These are phyloP conservation scores for Miltochrista miniata DNA, from an alignment of 2,888 invertebrate genomes.

Conservation along the genomic window DNA sequence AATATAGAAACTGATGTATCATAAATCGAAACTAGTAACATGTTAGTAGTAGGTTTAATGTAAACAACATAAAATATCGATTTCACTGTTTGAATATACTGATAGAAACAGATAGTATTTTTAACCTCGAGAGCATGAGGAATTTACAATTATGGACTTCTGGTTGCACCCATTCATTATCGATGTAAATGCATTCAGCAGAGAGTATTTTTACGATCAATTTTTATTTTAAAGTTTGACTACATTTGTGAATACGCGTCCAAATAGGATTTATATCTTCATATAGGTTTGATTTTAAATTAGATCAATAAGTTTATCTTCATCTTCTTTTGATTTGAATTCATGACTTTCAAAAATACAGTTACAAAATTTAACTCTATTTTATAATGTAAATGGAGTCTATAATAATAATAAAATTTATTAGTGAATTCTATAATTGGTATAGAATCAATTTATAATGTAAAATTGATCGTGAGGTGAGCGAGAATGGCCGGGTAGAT, in stretches of 20 bases:
- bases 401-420: too few relatives aligned
- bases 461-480: slow-evolving; percentile 14
- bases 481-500: slow-evolving; percentile 31
- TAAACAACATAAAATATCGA: slow-evolving; percentile 3
- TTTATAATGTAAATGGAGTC: too few relatives aligned
- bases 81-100: slow-evolving; percentile 1
- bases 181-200: neutral
- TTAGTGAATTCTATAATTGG: neutral
- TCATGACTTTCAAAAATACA: too few relatives aligned
- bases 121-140: slow-evolving; percentile 1
- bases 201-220: too few relatives aligned
- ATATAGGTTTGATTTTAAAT: too few relatives aligned
- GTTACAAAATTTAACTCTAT: too few relatives aligned
- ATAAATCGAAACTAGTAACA: neutral
- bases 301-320: too few relatives aligned
- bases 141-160: slow-evolving; percentile 7
- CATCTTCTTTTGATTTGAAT: too few relatives aligned
- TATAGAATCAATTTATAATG: neutral
- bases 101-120: slow-evolving; percentile 7
- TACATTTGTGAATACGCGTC: too few relatives aligned
- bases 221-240: too few relatives aligned
- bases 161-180: neutral
- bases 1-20: neutral
- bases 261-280: too few relatives aligned
- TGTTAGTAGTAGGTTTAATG: neutral